phyloP scores from a whole-genome alignment of 2,797 vertebrate species.

The Ctenopoma kingsleyae region DNA sequence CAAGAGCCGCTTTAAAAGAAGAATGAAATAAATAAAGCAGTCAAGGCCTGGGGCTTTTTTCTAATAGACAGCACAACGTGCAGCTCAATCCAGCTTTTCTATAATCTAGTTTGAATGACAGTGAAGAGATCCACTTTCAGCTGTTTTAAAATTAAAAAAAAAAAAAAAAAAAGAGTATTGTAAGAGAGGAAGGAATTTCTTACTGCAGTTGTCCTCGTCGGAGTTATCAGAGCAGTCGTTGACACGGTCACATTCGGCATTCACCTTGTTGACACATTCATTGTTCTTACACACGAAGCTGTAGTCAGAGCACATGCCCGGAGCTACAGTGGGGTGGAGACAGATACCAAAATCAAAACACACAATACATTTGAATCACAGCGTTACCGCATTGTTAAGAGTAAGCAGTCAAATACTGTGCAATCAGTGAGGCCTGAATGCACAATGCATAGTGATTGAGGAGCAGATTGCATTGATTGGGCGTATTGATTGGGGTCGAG shows the following conservation, averaged over 20 bases:
- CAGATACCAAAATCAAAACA: conserved; percentile 57
- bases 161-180: conserved; percentile 20
- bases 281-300: conserved; percentile 78
- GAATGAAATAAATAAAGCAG: conserved; percentile 74
- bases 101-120: conserved; percentile 68
- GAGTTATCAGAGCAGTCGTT: conserved; percentile 82
- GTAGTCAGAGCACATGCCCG: conserved; percentile 75
- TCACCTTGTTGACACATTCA: conserved; percentile 85
- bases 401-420: conserved; percentile 63
- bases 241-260: conserved; percentile 83
- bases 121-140: conserved; percentile 51
- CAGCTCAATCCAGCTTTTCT: conserved; percentile 47
- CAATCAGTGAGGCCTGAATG: conserved; percentile 70
- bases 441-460: conserved; percentile 73
- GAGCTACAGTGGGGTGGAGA: conserved; percentile 59
- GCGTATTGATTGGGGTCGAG: conserved; percentile 73
- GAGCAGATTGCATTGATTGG: conserved; percentile 75
- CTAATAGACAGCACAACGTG: conserved; percentile 52
- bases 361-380: conserved; percentile 39
- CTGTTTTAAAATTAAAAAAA: conserved; percentile 25
- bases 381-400: conserved; percentile 33
- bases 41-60: conserved; percentile 62
- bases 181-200: conserved; percentile 43
- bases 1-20: conserved; percentile 73
- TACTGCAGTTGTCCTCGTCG: conserved; percentile 81